Evolutionary conservation across 2,113 vertebrate genomes (phyloP), one percentile per base, ranked within the genome.

Genomic region (Tichodroma muraria): DNA sequence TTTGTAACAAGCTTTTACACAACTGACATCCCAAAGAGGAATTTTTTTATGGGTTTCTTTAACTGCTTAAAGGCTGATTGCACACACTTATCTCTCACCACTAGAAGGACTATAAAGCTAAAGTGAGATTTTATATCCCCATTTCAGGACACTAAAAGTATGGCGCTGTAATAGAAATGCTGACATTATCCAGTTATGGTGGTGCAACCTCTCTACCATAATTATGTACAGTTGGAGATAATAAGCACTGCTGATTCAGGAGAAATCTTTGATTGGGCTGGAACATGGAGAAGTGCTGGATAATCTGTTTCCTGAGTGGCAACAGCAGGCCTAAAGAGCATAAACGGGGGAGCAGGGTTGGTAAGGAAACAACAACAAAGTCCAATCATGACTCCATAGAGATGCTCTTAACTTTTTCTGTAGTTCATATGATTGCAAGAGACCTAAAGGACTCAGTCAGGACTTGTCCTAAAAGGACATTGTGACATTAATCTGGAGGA

Each of bases 221-320:
- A 78, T 86, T 90, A 90, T 4, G 37, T 88, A 69, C 66, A 68
- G 90, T 90, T 91, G 81, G 90, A 94, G 78, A 94, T 72, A 71
- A 95, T 85, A 88, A 90, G 75, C 56, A 20, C 57, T 88, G 91
- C 93, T 96, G 93, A 91, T 88, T 92, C 94, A 92, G 82, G 35
- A 93, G 72, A 59, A 95, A 97, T 85, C 75, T 95, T 87, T 93
- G 91, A 94, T 75, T 75, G 89, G 83, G 72, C 87, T 94, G 75
- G 71, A 90, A 96, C 80, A 87, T 10, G 56, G 81, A 50, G 63
- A 93, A 77, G 35, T 71, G 80, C 89, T 79, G 61, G 95, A 81
- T 92, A 92, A 96, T 90, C 90, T 90, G 54, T 86, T 81, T 93
- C 73, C 86, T 84, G 64, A 96, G 71, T 76, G 84, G 87, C 78